phyloP scores from a whole-genome alignment of 2,888 invertebrate species.

The Coronaproctus castanopsis region DNA sequence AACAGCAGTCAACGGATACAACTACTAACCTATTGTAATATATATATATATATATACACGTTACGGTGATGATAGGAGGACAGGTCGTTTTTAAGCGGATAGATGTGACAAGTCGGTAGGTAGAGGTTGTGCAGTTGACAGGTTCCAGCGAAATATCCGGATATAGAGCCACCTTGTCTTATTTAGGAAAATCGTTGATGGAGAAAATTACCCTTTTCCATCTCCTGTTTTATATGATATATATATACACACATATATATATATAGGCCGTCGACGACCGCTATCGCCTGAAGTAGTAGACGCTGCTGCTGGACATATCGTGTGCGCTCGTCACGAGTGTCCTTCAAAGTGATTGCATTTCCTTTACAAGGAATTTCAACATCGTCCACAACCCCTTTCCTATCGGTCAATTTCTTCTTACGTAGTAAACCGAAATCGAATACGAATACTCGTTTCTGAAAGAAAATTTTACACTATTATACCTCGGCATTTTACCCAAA shows the following conservation, averaged over 20 bases:
- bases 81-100: too few relatives aligned
- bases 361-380: constrained; percentile 11
- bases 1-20: too few relatives aligned
- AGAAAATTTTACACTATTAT: too few relatives aligned
- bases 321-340: constrained; percentile 14
- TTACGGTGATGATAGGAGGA: too few relatives aligned
- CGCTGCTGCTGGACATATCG: constrained; percentile 13
- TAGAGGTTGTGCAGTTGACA: constrained; percentile 13
- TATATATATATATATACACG: too few relatives aligned
- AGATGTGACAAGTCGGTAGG: not conserved
- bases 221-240: too few relatives aligned
- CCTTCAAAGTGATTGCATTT: constrained; percentile 15
- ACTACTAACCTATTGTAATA: too few relatives aligned
- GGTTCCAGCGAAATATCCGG: constrained; percentile 10
- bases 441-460: too few relatives aligned
- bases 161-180: constrained; percentile 13
- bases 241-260: too few relatives aligned
- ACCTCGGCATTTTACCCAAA: not conserved
- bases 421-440: too few relatives aligned
- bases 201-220: constrained; percentile 15
- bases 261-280: constrained; percentile 4
- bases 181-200: constrained; percentile 14
- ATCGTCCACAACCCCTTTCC: constrained; percentile 5
- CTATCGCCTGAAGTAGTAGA: too few relatives aligned
- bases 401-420: constrained; percentile 1